Conservation (phyloP, 2,113 vertebrate species). For the Lynx canadensis region DNA sequence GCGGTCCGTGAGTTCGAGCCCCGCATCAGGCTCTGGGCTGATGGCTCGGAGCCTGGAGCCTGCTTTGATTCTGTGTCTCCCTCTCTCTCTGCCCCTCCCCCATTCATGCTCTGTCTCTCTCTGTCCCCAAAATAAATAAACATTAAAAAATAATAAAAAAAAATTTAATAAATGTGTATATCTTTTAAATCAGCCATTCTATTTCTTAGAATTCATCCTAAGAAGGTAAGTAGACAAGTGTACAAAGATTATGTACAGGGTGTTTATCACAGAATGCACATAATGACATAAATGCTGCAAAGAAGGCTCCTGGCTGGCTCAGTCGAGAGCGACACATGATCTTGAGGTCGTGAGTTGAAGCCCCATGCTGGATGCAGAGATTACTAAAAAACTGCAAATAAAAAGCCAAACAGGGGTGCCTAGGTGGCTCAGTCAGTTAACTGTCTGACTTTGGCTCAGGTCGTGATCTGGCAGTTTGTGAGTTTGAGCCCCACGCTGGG, state of each 20-base stretch:
- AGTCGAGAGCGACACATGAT: background rate
- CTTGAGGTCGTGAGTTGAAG: background rate
- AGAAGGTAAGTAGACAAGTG: background rate
- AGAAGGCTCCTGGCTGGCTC: background rate
- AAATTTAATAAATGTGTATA: background rate
- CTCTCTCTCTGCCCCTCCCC: no score
- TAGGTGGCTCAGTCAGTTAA: no score
- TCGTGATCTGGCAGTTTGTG: no score
- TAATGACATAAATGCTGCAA: conserved; percentile 25
- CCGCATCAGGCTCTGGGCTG: no score
- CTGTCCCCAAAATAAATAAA: no score
- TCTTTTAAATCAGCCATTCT: background rate
- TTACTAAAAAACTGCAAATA: conserved; percentile 35
- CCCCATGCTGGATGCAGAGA: background rate
- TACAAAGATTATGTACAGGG: background rate
- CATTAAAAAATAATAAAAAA: no score
- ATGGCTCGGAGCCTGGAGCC: no score
- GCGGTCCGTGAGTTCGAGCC: no score
- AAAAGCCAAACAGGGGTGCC: background rate
- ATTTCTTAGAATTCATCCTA: conserved; percentile 24
- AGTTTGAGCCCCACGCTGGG: no score
- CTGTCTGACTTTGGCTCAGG: no score
- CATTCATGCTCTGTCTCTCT: no score
- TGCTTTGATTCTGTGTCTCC: no score
- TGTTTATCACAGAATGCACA: background rate